A percentile compares a stretch with the other conserved stretches of the same genome.
Conservation (phyloP, 2,888 invertebrate species). For the Archips xylosteana region DNA sequence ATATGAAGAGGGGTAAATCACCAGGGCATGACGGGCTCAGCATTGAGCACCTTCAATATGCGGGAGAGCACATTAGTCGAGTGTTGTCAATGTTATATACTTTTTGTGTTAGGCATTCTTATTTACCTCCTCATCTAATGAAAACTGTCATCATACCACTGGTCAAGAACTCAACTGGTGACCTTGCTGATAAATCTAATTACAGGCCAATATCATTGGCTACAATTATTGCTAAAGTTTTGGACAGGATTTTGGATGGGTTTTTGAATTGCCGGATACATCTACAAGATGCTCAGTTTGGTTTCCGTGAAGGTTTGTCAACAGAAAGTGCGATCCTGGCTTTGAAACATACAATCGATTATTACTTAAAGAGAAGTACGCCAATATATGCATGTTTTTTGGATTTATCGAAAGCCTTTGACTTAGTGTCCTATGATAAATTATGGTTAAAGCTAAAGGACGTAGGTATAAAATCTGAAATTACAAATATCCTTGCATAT, state of each 20-base stretch:
- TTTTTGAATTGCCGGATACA: background rate
- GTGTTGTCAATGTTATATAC: slow-evolving; percentile 4
- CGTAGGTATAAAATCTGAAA: background rate
- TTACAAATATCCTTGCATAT: background rate
- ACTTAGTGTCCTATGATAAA: background rate
- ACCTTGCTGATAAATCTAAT: background rate
- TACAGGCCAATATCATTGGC: background rate
- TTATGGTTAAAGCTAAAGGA: background rate
- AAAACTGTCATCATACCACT: slow-evolving; percentile 1
- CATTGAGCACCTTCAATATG: background rate
- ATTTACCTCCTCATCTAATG: background rate
- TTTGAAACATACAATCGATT: no score
- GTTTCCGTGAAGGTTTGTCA: background rate
- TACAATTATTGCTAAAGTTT: background rate
- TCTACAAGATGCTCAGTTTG: background rate
- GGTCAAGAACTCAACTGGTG: background rate
- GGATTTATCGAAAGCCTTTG: background rate
- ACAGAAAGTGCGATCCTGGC: background rate
- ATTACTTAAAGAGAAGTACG: background rate
- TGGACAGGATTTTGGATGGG: background rate
- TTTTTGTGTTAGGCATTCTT: background rate
- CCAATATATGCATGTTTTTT: background rate
- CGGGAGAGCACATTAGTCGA: background rate
- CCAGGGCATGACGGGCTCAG: background rate
- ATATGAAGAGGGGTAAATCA: background rate